Evolutionary conservation across 2,888 invertebrate genomes (phyloP).

Genomic region (Yponomeuta sedellus): DNA sequence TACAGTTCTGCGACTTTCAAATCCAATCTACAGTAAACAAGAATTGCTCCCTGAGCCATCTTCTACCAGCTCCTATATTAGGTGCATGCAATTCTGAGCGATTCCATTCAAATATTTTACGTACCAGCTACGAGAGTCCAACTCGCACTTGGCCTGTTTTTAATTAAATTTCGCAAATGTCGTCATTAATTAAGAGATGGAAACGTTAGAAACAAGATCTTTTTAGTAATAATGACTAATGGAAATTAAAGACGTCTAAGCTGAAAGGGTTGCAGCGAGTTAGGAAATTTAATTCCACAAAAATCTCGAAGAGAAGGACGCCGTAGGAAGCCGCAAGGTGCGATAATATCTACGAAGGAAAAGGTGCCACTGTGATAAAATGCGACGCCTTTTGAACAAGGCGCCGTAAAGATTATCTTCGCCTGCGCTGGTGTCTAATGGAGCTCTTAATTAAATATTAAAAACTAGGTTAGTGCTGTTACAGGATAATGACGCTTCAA

Average conservation of each 20-base stretch:
- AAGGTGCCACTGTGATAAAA: conserved; percentile 41
- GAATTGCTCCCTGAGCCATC: too few relatives aligned
- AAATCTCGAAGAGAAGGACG: not conserved
- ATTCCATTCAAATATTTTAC: too few relatives aligned
- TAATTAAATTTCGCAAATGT: not conserved
- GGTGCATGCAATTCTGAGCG: too few relatives aligned
- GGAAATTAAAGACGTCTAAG: not conserved
- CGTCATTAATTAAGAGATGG: not conserved
- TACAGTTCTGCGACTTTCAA: too few relatives aligned
- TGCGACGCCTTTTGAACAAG: conserved; percentile 38
- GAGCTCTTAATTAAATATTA: conserved; percentile 59
- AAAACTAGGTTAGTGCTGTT: conserved; percentile 34
- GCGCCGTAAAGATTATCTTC: conserved; percentile 62
- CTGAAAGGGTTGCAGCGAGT: conserved; percentile 31
- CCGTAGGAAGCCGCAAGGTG: conserved; percentile 27
- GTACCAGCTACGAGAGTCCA: too few relatives aligned
- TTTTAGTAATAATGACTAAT: not conserved
- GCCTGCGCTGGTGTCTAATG: conserved; percentile 42
- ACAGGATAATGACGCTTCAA: conserved; percentile 2
- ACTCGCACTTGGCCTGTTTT: not conserved
- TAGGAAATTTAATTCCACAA: conserved; percentile 7
- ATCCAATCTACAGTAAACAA: too few relatives aligned
- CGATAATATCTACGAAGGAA: conserved; percentile 35
- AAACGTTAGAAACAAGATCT: not conserved
- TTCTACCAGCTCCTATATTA: too few relatives aligned